phyloP scores from a whole-genome alignment of 2,113 vertebrate genomes.

The Urocolius indicus region DNA sequence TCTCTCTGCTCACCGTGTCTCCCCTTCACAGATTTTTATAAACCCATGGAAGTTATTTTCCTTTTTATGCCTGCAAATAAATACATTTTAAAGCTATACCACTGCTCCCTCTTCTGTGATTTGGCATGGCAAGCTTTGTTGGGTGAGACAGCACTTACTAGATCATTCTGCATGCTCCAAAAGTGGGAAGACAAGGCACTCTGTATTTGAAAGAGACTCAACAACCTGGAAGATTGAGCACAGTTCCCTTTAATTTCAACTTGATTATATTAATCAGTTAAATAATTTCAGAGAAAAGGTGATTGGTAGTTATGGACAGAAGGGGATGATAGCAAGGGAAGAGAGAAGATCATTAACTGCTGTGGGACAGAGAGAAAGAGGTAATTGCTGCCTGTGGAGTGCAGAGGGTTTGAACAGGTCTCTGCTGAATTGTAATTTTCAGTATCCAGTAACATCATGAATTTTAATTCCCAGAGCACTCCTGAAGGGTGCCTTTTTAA shows the following conservation, averaged over 20 bases:
- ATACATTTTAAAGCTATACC: background rate
- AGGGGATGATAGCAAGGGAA: background rate
- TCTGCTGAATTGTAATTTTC: background rate
- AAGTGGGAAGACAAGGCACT: background rate
- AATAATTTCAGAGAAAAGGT: background rate
- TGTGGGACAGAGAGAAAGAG: background rate
- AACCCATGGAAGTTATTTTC: background rate
- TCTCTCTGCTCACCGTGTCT: background rate
- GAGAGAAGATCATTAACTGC: background rate
- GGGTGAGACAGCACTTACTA: background rate
- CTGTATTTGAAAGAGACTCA: background rate
- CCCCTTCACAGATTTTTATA: background rate
- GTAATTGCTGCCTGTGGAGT: background rate
- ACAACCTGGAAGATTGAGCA: background rate
- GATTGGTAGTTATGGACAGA: background rate
- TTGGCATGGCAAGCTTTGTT: background rate
- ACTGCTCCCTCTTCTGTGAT: background rate
- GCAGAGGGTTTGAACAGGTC: background rate
- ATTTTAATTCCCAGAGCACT: background rate
- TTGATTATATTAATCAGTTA: slow-evolving; percentile 26
- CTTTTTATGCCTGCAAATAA: background rate
- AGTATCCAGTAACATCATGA: background rate
- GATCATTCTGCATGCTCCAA: background rate
- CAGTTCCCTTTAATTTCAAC: background rate
- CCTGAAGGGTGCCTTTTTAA: background rate